Conservation (phyloP, 2,797 vertebrate genomes). For the Macropus fuliginosus region DNA sequence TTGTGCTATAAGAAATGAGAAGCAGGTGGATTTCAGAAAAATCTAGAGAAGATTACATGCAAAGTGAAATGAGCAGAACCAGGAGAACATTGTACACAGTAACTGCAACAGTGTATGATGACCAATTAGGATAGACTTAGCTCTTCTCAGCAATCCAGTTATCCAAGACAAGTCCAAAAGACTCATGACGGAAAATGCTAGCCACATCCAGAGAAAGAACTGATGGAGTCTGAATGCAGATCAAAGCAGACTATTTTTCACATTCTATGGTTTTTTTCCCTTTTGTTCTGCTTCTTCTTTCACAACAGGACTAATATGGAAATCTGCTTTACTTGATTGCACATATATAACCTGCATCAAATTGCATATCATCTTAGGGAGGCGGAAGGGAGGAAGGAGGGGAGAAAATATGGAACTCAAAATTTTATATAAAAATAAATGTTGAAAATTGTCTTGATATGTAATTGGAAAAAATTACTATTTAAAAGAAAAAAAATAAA, state of each 20-base stretch:
- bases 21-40: not conserved
- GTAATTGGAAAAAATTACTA: not conserved
- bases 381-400: not conserved
- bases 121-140: not conserved
- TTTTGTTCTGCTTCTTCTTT: not conserved
- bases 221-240: not conserved
- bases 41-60: not conserved
- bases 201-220: not conserved
- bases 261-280: not conserved
- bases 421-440: not conserved
- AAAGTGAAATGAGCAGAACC: not conserved
- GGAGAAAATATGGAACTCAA: not conserved
- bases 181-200: not conserved
- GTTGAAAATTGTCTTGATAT: not conserved
- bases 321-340: not conserved
- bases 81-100: not conserved
- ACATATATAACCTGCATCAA: not conserved
- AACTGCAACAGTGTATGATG: not conserved
- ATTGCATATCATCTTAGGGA: not conserved
- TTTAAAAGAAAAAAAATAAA: not conserved
- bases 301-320: not conserved
- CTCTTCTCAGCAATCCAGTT: not conserved
- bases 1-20: not conserved
- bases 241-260: not conserved
- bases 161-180: not conserved